Percentiles rank a stretch among this genome's conserved stretches.
Evolutionary conservation across 2,888 invertebrate genomes (phyloP).

Genomic region (Embidobia sp.): DNA sequence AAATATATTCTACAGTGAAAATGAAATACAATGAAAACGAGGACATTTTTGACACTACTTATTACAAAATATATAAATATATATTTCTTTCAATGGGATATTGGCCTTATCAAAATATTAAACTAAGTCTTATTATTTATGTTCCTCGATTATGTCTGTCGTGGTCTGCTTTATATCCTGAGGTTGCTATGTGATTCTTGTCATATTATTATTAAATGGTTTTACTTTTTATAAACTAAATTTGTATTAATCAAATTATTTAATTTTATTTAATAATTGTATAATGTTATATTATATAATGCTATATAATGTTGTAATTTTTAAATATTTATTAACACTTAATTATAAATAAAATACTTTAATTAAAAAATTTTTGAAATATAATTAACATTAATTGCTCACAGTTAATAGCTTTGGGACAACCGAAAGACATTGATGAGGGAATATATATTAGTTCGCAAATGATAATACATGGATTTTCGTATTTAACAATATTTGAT

Average conservation of each 20-base stretch:
- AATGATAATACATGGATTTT: constrained; percentile 41
- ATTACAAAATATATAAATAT: constrained; percentile 39
- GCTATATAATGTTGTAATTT: too few species aligned
- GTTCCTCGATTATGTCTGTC: constrained; percentile 32
- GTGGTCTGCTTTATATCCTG: constrained; percentile 43
- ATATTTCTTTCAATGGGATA: constrained; percentile 50
- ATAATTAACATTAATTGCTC: too few species aligned
- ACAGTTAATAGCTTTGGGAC: constrained; percentile 10
- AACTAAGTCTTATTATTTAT: constrained; percentile 25
- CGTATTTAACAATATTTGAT: constrained; percentile 47
- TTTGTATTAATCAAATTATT: too few species aligned
- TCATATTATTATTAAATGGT: too few species aligned
- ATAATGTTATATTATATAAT: too few species aligned
- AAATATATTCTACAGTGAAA: neutral
- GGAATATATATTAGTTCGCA: constrained; percentile 42
- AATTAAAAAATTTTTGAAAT: too few species aligned
- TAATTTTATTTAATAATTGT: too few species aligned
- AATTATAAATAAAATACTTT: too few species aligned
- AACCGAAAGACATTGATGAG: constrained; percentile 31
- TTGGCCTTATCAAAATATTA: constrained; percentile 36
- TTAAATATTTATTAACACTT: too few species aligned
- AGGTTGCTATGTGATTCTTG: too few species aligned
- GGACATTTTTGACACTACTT: constrained; percentile 33
- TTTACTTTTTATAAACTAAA: too few species aligned
- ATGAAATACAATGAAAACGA: neutral